These are phyloP conservation scores for Brachypalpus laphriformis DNA, from an alignment of 2,888 invertebrate genomes.

Conservation along the genomic window DNA sequence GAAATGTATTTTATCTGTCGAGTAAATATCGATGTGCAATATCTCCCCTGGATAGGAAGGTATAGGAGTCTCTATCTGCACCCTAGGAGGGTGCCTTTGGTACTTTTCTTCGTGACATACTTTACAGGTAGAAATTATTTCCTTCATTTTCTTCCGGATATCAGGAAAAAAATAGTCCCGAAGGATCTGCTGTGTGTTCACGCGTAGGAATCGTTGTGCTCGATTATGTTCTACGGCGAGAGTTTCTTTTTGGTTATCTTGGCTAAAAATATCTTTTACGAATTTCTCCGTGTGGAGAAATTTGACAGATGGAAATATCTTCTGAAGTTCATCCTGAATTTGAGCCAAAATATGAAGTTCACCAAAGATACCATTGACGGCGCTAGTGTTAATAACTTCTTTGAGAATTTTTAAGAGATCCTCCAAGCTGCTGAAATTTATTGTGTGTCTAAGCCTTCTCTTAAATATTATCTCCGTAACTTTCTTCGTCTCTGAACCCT, in stretches of 20 bases:
- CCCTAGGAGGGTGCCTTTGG: not conserved
- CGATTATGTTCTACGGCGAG: conserved; percentile 10
- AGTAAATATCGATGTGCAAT: not conserved
- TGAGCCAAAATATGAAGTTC: not conserved
- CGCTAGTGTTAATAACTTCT: not conserved
- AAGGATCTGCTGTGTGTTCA: not conserved
- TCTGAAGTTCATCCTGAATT: not conserved
- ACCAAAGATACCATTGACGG: not conserved
- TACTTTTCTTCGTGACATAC: conserved; percentile 3
- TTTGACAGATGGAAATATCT: not conserved
- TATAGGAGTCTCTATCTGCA: conserved; percentile 2
- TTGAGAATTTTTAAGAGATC: not conserved
- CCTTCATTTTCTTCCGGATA: not conserved
- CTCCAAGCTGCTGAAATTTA: not conserved
- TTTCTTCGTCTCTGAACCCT: not conserved
- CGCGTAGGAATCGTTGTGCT: not conserved
- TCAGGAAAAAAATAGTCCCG: conserved; percentile 3
- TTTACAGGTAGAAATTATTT: too few relatives aligned
- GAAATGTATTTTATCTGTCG: too few relatives aligned
- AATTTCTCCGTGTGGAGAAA: not conserved
- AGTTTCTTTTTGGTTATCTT: not conserved
- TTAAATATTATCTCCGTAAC: not conserved
- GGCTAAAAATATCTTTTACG: not conserved
- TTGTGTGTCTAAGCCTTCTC: not conserved
- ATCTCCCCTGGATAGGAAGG: conserved; percentile 1